These are phyloP conservation scores for Takifugu flavidus DNA, from an alignment of 2,113 vertebrate genomes.

Conservation along the genomic window DNA sequence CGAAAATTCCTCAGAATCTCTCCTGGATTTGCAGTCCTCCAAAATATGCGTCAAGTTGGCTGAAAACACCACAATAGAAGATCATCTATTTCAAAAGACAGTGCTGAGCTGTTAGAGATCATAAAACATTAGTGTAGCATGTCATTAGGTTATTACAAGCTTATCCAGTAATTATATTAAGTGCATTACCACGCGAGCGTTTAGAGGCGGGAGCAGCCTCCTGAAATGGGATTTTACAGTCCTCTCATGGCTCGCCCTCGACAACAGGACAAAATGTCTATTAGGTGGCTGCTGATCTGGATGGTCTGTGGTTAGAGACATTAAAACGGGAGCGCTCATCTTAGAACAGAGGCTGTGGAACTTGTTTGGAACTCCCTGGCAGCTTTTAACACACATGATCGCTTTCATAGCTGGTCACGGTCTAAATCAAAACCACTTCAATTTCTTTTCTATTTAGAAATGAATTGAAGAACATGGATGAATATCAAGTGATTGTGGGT, in stretches of 20 bases:
- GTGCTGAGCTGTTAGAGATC: slow-evolving; percentile 56
- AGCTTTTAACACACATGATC: neutral
- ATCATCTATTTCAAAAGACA: slow-evolving; percentile 44
- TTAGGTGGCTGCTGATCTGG: slow-evolving; percentile 27
- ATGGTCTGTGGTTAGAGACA: slow-evolving; percentile 21
- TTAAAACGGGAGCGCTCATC: slow-evolving; percentile 7
- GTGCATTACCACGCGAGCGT: slow-evolving; percentile 50
- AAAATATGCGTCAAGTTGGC: slow-evolving; percentile 53
- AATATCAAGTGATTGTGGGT: too few species aligned
- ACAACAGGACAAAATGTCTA: slow-evolving; percentile 54
- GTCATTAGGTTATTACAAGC: slow-evolving; percentile 62
- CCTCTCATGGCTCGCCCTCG: slow-evolving; percentile 44
- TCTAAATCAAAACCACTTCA: neutral
- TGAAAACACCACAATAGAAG: slow-evolving; percentile 53
- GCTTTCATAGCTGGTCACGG: neutral
- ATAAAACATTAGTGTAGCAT: slow-evolving; percentile 55
- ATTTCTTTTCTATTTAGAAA: too few species aligned
- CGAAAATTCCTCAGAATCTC: slow-evolving; percentile 60
- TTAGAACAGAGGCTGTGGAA: slow-evolving; percentile 13
- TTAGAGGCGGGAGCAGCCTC: slow-evolving; percentile 43
- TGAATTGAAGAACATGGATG: too few species aligned
- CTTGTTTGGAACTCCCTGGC: neutral
- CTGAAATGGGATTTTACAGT: slow-evolving; percentile 64
- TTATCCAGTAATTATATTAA: slow-evolving; percentile 72
- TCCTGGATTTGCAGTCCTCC: slow-evolving; percentile 52